phyloP scores from a whole-genome alignment of 2,797 vertebrate species.

The Dromococcyx pavoninus region DNA sequence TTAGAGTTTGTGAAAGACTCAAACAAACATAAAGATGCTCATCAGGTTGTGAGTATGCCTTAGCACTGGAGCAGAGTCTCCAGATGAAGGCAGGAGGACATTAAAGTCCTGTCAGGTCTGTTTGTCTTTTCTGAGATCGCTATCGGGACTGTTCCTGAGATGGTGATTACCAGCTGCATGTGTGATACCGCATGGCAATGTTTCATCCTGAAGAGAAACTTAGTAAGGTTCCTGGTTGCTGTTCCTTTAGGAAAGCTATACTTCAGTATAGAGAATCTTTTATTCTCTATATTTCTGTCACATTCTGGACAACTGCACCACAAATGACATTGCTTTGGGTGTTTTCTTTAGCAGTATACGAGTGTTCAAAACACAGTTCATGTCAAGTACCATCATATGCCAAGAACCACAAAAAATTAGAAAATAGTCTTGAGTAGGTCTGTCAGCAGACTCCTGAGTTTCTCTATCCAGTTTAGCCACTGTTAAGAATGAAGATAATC shows the following conservation, averaged over 20 bases:
- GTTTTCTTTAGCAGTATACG: not conserved
- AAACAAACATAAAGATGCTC: not conserved
- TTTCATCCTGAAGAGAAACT: not conserved
- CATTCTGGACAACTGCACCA: not conserved
- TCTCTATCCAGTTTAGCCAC: not conserved
- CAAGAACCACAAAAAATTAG: not conserved
- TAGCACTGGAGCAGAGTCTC: not conserved
- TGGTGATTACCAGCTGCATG: not conserved
- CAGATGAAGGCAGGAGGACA: not conserved
- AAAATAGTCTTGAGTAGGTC: not conserved
- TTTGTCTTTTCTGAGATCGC: not conserved
- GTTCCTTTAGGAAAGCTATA: not conserved
- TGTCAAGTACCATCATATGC: not conserved
- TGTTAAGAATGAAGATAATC: not conserved
- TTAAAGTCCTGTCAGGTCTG: not conserved
- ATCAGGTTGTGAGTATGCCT: not conserved
- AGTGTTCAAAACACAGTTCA: not conserved
- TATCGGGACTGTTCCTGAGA: not conserved
- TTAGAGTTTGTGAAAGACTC: not conserved
- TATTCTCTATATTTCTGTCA: not conserved
- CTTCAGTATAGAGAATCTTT: not conserved
- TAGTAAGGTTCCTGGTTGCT: not conserved
- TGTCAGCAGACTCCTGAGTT: not conserved
- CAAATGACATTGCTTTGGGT: not conserved
- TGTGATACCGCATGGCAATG: rapidly evolving